These are phyloP conservation scores for Tetramorium bicarinatum DNA, from an alignment of 2,888 invertebrate genomes.

Conservation along the genomic window DNA sequence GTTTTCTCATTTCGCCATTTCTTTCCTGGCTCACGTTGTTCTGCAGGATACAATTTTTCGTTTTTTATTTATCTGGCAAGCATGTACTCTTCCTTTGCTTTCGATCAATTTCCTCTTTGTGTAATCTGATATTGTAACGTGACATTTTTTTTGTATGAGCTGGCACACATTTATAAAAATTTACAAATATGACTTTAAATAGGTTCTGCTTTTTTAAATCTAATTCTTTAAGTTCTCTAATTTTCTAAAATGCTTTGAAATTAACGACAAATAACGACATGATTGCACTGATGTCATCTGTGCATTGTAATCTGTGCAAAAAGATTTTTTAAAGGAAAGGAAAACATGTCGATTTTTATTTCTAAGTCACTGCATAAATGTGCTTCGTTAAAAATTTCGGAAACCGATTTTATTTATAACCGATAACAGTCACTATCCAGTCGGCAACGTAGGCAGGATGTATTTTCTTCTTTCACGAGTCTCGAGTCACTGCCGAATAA, in stretches of 20 bases:
- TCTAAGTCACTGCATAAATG: background rate
- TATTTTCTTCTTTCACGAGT: background rate
- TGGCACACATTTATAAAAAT: background rate
- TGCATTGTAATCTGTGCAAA: background rate
- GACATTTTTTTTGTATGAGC: background rate
- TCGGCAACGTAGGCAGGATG: background rate
- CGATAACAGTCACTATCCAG: background rate
- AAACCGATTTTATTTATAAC: background rate
- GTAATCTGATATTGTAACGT: background rate
- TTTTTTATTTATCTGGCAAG: background rate
- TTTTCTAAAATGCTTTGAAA: conserved; percentile 13
- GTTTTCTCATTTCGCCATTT: conserved; percentile 66
- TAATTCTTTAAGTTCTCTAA: background rate
- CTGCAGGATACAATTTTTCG: conserved; percentile 19
- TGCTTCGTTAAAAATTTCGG: conserved; percentile 16
- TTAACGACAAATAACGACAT: conserved; percentile 10
- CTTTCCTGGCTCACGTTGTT: background rate
- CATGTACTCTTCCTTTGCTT: background rate
- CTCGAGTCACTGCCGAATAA: background rate
- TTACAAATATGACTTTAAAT: background rate
- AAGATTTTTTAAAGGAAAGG: background rate
- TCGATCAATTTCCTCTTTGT: background rate
- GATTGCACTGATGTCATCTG: conserved; percentile 13
- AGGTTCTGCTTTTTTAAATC: background rate
- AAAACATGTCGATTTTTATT: background rate